Base-by-base conservation (phyloP, 1,140 invertebrate species). In the Musca domestica region DNA sequence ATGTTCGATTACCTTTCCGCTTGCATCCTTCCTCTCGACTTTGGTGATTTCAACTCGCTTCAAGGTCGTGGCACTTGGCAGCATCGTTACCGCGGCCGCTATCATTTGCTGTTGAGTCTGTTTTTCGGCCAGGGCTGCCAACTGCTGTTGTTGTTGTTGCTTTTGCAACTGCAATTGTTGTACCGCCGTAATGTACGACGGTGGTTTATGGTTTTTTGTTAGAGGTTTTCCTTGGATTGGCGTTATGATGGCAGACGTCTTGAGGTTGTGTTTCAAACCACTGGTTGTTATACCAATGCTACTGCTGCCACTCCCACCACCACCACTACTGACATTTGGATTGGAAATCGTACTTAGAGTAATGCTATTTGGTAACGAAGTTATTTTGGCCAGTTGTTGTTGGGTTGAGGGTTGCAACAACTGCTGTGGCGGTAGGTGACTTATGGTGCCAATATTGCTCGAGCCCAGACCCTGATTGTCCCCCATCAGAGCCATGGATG, bases 391-490 rank as follows among this genome's bases (percentile, higher is more conserved):
- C 61, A 61, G 25, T 14, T 67, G 66, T n/a, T 70, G 69, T 49
- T 67, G 61, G 17, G 58, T 48, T 10, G 67, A 64, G 12, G 58
- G 65, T 17, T 41, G 30, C 23, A 70, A 41, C 34, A 68, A 41
- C 64, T 69, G 76, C 61, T 67, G 71, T 17, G 67, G 61, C 27
- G 83, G 76, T 70, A 88, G 82, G 14, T 61, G 56, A 17, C 27
- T 41, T 10, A 61, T 30, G 2, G 87, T 89, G 48, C 88, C 88
- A 68, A 86, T 83, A 81, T 89, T 88, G 22, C 87, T 89, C 19
- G 88, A 89, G 46, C 88, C 88, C 63, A 87, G 83, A 73, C 86
- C 71, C 19, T 61, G 56, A 12, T n/a, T 20, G 34, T 61, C 56
- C 27, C n/a, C 20, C 3, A 58, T 3, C 10, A 61, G 12, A 10